Base-by-base conservation (phyloP, 2,797 vertebrate species). In the Chelonia mydas region DNA sequence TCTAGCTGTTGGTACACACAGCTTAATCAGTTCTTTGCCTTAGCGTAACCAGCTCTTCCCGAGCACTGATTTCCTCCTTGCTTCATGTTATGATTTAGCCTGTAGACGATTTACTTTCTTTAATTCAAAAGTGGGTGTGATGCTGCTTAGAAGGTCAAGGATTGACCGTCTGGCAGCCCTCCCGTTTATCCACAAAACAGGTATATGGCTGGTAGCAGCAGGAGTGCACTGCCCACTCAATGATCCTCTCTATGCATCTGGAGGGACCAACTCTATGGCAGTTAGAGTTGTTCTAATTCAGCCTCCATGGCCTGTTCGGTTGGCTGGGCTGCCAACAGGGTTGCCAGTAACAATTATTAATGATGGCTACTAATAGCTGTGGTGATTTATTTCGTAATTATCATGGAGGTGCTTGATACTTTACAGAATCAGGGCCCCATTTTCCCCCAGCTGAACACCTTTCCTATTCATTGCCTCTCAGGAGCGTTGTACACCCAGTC, bases 341-440 rank as follows among this genome's bases (percentile, higher is more conserved):
- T 85, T 83, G 95, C 93, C 95, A 81, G 95, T 93, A 89, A 25
- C 51, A 74, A 80, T 86, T 86, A 88, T 54, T 68, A 83, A 74
- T 92, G 33, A n/a, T 95, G 93, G 93, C 95, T 95, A 93, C 83
- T 72, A 31, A 3, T 88, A 95, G 92, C 85, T 33, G 68, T 89
- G 89, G 79, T 90, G 72, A 84, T 94, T 94, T 92, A 85, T 6
- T n/a, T 90, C 41, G 37, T 47, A 65, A 41, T 85, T 19, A 86
- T 10, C 61, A 80, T 21, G 21, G 17, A 37, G 8, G n/a, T 21
- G n/a, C 65, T 19, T 37, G 65, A 8, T 16, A 16, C n/a, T 21
- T 68, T 28, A 27, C 72, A 95, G 19, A 53, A 92, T 50, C 25
- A 37, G 0, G 0, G 49, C 45, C 5, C 92, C 84, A 0, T 0